Evolutionary conservation across 2,888 invertebrate species (phyloP).

Genomic region (Lamproptera curius): DNA sequence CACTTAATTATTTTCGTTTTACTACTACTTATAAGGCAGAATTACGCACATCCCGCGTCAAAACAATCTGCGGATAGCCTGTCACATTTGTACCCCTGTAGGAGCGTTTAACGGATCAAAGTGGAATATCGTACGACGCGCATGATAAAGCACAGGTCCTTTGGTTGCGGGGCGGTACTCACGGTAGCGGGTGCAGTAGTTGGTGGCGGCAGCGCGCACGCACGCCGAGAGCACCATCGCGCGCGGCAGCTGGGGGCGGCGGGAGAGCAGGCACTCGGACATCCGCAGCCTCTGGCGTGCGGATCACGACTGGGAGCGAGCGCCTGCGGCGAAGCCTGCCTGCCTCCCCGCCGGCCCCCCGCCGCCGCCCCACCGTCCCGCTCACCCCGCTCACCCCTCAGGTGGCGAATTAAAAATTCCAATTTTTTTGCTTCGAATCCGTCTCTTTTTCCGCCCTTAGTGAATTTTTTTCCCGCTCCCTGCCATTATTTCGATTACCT

Average conservation of each 20-base stretch:
- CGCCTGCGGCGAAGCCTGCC: conserved; percentile 24
- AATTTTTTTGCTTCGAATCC: conserved; percentile 73
- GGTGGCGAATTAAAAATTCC: conserved; percentile 65
- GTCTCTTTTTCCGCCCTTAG: conserved; percentile 77
- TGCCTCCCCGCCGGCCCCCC: conserved; percentile 25
- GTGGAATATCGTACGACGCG: too few relatives aligned
- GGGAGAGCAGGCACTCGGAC: conserved; percentile 16
- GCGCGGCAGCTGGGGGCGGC: conserved; percentile 16
- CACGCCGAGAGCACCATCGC: conserved; percentile 65
- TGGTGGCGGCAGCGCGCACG: conserved; percentile 60
- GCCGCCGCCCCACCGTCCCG: conserved; percentile 19
- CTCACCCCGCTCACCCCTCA: conserved; percentile 39
- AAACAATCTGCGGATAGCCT: too few relatives aligned
- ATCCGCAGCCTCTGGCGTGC: conserved; percentile 23
- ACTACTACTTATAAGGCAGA: too few relatives aligned
- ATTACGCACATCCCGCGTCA: too few relatives aligned
- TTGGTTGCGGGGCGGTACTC: conserved; percentile 36
- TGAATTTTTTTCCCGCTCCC: conserved; percentile 74
- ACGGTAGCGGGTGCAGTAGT: conserved; percentile 62
- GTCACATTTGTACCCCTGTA: too few relatives aligned
- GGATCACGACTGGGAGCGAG: conserved; percentile 20
- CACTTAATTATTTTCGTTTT: too few relatives aligned
- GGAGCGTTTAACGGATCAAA: too few relatives aligned
- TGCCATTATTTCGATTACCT: conserved; percentile 76
- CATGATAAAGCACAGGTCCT: too few relatives aligned